Evolutionary conservation across 2,888 invertebrate species (phyloP).

Genomic region (Lomographa bimaculata): DNA sequence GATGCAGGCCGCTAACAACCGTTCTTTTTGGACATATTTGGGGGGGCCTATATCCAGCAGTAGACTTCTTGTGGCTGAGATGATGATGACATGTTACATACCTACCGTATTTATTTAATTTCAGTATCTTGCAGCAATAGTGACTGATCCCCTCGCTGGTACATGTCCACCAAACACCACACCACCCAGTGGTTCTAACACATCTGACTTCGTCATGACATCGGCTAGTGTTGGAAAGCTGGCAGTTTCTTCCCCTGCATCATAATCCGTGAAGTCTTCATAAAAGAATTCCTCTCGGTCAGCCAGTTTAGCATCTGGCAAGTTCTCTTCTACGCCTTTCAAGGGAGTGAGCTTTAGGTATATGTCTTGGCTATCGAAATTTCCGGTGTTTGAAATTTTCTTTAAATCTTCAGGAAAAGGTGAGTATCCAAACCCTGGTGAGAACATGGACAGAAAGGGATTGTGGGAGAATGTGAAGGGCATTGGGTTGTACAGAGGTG

Average conservation of each 20-base stretch:
- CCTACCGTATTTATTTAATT: neutral
- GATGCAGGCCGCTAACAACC: too few species aligned
- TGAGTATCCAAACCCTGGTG: neutral
- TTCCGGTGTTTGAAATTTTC: too few species aligned
- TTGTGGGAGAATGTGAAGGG: conserved; percentile 1
- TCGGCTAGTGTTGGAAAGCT: neutral
- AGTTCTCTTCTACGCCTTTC: neutral
- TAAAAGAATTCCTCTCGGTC: neutral
- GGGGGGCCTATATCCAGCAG: too few species aligned
- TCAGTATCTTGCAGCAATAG: conserved; percentile 28
- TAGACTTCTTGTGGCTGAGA: too few species aligned
- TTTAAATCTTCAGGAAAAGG: neutral
- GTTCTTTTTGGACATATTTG: too few species aligned
- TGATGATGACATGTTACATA: neutral
- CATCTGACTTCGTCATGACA: neutral
- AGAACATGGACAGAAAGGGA: neutral
- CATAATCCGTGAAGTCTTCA: conserved; percentile 6
- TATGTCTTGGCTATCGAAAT: neutral
- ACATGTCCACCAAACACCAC: conserved; percentile 16
- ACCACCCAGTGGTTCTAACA: neutral
- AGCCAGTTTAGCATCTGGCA: neutral
- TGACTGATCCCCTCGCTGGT: conserved; percentile 25
- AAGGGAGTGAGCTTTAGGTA: conserved; percentile 3
- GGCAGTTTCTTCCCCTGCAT: neutral
- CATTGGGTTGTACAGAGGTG: neutral